Evolutionary conservation across 2,888 invertebrate species (phyloP).

Genomic region (Hetaerina titia): DNA sequence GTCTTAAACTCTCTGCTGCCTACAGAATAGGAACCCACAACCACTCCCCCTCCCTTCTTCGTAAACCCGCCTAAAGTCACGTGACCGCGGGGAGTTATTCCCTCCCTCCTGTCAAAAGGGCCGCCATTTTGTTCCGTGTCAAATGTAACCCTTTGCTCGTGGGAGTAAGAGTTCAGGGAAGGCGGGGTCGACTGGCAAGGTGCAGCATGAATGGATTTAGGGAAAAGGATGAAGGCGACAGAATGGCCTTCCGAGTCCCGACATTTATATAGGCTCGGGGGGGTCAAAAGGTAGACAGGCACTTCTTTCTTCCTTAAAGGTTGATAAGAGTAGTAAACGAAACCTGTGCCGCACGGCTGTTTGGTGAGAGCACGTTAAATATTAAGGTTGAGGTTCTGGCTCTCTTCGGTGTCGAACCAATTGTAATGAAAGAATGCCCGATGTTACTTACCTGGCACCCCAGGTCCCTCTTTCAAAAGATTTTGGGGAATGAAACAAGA

Average conservation of each 20-base stretch:
- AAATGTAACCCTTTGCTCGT: background rate
- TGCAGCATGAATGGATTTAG: background rate
- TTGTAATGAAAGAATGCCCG: background rate
- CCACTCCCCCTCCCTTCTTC: background rate
- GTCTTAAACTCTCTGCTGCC: background rate
- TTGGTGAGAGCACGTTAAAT: background rate
- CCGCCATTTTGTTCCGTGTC: background rate
- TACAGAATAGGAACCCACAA: background rate
- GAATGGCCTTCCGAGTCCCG: background rate
- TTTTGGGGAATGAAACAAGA: background rate
- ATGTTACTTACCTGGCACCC: background rate
- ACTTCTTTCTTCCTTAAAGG: background rate
- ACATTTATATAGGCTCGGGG: constrained; percentile 12
- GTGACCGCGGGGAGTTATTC: constrained; percentile 1
- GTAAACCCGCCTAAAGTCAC: background rate
- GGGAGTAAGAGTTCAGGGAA: background rate
- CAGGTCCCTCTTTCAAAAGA: background rate
- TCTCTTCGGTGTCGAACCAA: constrained; percentile 18
- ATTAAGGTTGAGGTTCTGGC: background rate
- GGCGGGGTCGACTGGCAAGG: background rate
- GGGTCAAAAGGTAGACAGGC: background rate
- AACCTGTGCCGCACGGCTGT: background rate
- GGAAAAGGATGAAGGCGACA: constrained; percentile 18
- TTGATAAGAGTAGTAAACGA: background rate
- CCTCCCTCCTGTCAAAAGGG: background rate